Base-by-base conservation (phyloP, 2,113 vertebrate species). In the Pseudois nayaur region DNA sequence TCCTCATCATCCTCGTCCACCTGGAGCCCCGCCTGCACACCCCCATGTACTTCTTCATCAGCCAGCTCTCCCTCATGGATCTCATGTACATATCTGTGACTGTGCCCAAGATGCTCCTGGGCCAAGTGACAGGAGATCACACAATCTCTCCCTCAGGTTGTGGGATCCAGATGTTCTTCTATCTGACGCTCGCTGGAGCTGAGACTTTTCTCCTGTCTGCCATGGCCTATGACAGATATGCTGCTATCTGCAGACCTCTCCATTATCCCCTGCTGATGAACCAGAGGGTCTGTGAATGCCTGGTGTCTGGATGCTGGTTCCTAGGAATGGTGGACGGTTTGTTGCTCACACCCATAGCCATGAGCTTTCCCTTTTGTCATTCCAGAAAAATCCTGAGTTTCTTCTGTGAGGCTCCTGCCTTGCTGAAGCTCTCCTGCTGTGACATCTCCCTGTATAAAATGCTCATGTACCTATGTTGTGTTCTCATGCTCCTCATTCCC, bases 11-110 rank as follows among this genome's bases (percentile, higher is more conserved):
- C 16, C 64, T 95, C 10, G 62, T 96, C 19, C 29, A 21, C 40
- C 4, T 14, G 13, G 89, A 97, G 0, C 55, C 29, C 21, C 3
- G 14, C 21, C 93, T 98, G 0, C 54, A 74, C 36, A 97, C 67
- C 7, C 93, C 88, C 10, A 96, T 92, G 95, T 96, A 96, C 92
- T 94, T 95, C 59, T 92, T 98, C 54, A 55, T 96, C 8, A 50
- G 78, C 29, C 78, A 81, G 78, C 78, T 81, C 45, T 81, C 78
- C 45, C 29, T 81, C 78, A 81, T 81, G 89, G 89, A 94, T 4
- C 95, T 97, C 67, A 76, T 43, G 40, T 95, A 92, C 36, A 76
- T 96, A 5, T 82, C 79, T 2, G 87, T 76, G 19, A 96, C 74
- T 12, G 79, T 85, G 17, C 94, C 96, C 36, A 89, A 92, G 67